Conservation (phyloP, 2,888 invertebrate species). For the Abrostola triplasia region DNA sequence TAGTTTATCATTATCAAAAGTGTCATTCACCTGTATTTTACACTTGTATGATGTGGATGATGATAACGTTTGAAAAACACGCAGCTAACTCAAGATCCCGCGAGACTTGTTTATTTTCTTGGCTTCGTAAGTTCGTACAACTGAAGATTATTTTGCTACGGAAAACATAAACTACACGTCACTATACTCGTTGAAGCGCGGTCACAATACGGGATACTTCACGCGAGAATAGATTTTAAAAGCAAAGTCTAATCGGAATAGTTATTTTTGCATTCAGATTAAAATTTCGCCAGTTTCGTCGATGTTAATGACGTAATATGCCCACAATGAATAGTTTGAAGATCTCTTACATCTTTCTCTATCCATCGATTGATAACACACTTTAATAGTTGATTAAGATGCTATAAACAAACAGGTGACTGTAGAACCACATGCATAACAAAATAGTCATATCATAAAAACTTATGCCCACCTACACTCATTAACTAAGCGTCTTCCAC, state of each 20-base stretch:
- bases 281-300: no score
- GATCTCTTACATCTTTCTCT: no score
- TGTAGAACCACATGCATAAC: conserved; percentile 5
- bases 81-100: conserved; percentile 52
- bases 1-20: not conserved
- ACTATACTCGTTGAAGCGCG: conserved; percentile 62
- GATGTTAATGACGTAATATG: no score
- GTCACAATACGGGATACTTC: conserved; percentile 77
- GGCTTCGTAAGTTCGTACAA: conserved; percentile 59
- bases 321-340: no score
- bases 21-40: conserved; percentile 15
- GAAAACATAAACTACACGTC: conserved; percentile 73
- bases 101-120: conserved; percentile 75
- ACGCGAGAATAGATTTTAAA: conserved; percentile 63
- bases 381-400: no score
- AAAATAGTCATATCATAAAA: conserved; percentile 24
- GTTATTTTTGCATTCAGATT: no score
- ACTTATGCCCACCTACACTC: conserved; percentile 24
- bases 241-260: conserved; percentile 3
- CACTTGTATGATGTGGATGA: conserved; percentile 2
- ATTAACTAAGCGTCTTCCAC: conserved; percentile 25
- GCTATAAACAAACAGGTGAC: not conserved
- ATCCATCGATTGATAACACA: no score
- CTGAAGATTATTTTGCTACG: conserved; percentile 70
- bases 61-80: conserved; percentile 51